Evolutionary conservation across 2,888 invertebrate species (phyloP), one percentile per base, ranked within the genome.

Genomic region (Leptinotarsa juncta): DNA sequence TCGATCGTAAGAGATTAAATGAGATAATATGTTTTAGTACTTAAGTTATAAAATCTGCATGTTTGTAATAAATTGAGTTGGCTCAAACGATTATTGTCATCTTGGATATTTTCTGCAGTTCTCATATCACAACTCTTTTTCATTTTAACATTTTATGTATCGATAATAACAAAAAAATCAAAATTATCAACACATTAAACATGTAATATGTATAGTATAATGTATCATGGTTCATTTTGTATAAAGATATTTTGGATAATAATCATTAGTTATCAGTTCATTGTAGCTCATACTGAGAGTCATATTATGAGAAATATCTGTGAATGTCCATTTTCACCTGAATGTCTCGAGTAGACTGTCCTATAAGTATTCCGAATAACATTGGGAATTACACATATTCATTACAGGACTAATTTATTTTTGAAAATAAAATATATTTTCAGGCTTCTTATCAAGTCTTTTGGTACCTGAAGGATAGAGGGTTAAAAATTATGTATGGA

Each of bases 41-140:
- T 26, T 32, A 53, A 23, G 68, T 62, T 69, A 62, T 53, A 48
- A 20, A 55, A 42, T 65, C 53, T 57, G 67, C 55, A 62, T 48
- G 65, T 75, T 72, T 75, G 75, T 72, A 72, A 75, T 75, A 72
- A 51, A 72, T 60, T 57, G 57, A 67, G 51, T 67, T 67, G 15
- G 53, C 26, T 26, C 32, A 26, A n/a, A 32, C 32, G 57, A 57
- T 57, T 57, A 20, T 57, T 26, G 51, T 51, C 51, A 51, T 16
- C n/a, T n/a, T 62, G 16, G 42, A 62, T n/a, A 18, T 32, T 42
- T 62, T 62, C n/a, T 32, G 16, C 32, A n/a, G 16, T 62, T 62
- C 32, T 42, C 32, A 42, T 42, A 42, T n/a, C 16, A 4, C n/a
- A n/a, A 26, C 10, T 26, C 32, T 32, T 62, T 23, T 32, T 32